Conservation (phyloP, 2,888 invertebrate species). For the Cordilura impudica region DNA sequence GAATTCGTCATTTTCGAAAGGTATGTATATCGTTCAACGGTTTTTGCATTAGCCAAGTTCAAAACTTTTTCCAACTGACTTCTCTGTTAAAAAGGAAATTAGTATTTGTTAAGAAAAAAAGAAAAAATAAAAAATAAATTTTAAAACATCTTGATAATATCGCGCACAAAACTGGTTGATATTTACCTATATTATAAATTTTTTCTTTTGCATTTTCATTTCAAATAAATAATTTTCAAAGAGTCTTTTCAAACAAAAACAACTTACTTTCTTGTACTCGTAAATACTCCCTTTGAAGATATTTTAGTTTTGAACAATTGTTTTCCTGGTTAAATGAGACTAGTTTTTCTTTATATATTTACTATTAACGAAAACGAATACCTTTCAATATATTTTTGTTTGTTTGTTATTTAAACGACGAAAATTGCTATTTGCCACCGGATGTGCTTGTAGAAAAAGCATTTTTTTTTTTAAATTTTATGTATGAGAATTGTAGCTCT, state of each 20-base stretch:
- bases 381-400: constrained; percentile 58
- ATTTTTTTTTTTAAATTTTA: too few species aligned
- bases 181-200: constrained; percentile 26
- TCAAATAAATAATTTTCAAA: constrained; percentile 31
- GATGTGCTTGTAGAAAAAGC: not conserved
- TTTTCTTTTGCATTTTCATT: constrained; percentile 2
- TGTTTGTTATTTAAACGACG: constrained; percentile 24
- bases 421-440: constrained; percentile 55
- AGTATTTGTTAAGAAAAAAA: not conserved
- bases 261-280: constrained; percentile 42
- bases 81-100: not conserved
- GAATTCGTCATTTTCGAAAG: constrained; percentile 2
- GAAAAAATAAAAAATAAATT: not conserved
- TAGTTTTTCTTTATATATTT: constrained; percentile 56
- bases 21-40: not conserved
- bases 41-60: not conserved
- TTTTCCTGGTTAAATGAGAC: constrained; percentile 19
- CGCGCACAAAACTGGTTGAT: constrained; percentile 44
- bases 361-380: constrained; percentile 63
- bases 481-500: constrained; percentile 75
- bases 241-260: constrained; percentile 4
- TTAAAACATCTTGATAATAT: constrained; percentile 59
- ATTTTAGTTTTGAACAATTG: not conserved
- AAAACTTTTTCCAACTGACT: constrained; percentile 27
- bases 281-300: constrained; percentile 17